Evolutionary conservation across 2,797 vertebrate genomes (phyloP).

Genomic region (Alosa sapidissima): DNA sequence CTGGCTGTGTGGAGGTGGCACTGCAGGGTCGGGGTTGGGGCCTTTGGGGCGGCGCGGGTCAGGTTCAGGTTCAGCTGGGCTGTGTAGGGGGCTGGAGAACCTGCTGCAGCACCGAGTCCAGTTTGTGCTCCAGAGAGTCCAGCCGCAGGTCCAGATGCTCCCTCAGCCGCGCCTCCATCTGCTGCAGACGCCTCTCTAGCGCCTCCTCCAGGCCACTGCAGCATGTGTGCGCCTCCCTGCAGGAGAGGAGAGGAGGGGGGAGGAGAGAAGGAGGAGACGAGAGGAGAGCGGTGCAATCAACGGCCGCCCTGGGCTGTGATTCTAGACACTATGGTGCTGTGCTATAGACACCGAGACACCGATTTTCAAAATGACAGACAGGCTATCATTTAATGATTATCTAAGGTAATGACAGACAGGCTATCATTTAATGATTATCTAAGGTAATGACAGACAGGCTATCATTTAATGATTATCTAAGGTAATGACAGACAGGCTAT

Average conservation of each 20-base stretch:
- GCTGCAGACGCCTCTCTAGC: constrained; percentile 64
- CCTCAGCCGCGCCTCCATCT: constrained; percentile 75
- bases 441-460: too few relatives aligned
- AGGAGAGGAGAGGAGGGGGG: not conserved
- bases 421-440: too few relatives aligned
- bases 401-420: too few relatives aligned
- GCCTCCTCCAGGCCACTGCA: constrained; percentile 59
- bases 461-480: too few relatives aligned
- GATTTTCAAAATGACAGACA: too few relatives aligned
- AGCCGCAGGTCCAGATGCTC: constrained; percentile 73
- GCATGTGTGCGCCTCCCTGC: constrained; percentile 49
- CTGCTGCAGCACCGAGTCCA: constrained; percentile 65
- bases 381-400: too few relatives aligned
- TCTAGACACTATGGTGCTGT: too few relatives aligned
- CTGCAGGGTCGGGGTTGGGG: not conserved
- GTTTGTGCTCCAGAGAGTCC: constrained; percentile 72
- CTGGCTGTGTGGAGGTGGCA: not conserved
- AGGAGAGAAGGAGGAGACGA: not conserved
- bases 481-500: too few relatives aligned
- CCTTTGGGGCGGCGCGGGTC: not conserved
- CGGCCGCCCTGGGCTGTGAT: too few relatives aligned
- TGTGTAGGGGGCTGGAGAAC: constrained; percentile 31
- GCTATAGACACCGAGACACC: too few relatives aligned
- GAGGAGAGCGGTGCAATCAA: not conserved
- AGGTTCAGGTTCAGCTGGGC: not conserved